Evolutionary conservation across 2,888 invertebrate genomes (phyloP).

Genomic region (Ellobium chinense): DNA sequence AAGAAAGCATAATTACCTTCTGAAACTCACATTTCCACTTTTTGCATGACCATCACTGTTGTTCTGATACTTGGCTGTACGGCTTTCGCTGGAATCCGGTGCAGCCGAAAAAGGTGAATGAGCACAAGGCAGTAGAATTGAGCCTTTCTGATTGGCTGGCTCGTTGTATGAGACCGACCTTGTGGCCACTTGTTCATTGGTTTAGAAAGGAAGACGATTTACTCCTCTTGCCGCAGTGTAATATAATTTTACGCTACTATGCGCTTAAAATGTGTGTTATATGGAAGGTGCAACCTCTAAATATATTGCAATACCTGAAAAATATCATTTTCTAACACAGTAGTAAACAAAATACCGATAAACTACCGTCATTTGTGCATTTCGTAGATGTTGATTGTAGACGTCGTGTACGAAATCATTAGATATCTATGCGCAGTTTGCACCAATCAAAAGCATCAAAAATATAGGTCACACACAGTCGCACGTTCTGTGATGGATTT

Average conservation of each 20-base stretch:
- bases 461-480: conserved; percentile 50
- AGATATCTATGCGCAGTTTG: conserved; percentile 28
- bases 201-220: background rate
- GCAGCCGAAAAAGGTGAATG: conserved; percentile 76
- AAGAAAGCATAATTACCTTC: conserved; percentile 8
- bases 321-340: background rate
- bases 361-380: background rate
- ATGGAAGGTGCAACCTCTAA: background rate
- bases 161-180: conserved; percentile 21
- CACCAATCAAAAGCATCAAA: conserved; percentile 52
- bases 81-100: conserved; percentile 43
- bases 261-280: background rate
- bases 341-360: background rate
- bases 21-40: conserved; percentile 29
- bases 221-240: background rate
- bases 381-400: background rate
- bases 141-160: conserved; percentile 43
- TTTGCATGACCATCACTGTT: background rate
- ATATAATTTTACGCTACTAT: background rate
- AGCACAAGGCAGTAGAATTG: conserved; percentile 60
- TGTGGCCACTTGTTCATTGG: conserved; percentile 47
- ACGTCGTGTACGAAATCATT: conserved; percentile 39
- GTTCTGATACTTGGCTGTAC: background rate
- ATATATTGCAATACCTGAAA: background rate
- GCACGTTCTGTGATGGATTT: conserved; percentile 41